Base-by-base conservation (phyloP, 2,888 invertebrate species). In the Lochmaea crataegi region DNA sequence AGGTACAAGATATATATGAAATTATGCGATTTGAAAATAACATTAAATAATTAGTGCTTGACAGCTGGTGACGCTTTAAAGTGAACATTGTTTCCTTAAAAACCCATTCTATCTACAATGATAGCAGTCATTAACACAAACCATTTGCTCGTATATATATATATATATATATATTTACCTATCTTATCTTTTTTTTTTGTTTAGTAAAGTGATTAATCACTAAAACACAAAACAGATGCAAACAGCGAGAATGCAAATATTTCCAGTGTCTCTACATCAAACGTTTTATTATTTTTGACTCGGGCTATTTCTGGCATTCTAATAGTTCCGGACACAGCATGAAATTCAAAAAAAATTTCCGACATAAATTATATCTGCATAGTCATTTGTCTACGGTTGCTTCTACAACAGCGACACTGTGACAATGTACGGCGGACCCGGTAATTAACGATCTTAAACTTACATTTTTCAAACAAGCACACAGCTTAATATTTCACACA, bases 361-460 rank as follows among this genome's bases (percentile, higher is more conserved):
- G 75, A 80, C 82, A 85, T 86, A 86, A 86, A 85, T 86, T 85
- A 86, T 83, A 78, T 80, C 81, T 78, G 82, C 82, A n/a, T n/a
- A 82, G 85, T 86, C 85, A 87, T 87, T 87, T 87, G 87, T 86
- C 86, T 85, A 82, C 86, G 81, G 79, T 78, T 81, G 83, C 82
- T 82, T 80, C 83, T 84, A 83, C 83, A 83, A 82, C 85, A 84
- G 84, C 83, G 85, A 84, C 84, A 80, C 82, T 78, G 80, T 84
- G 86, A 86, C 86, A 86, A 83, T 83, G 56, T 83, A 84, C 85
- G 85, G 85, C 84, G 85, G 85, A 82, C 84, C 83, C 82, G 79
- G 85, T 86, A 87, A 86, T 86, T 86, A 86, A 87, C 86, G 87
- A 85, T 84, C 83, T 86, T 84, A 85, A 85, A 86, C 79, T 83